Conservation (phyloP, 1,140 invertebrate species). For the Oncopodura yosiiana region DNA sequence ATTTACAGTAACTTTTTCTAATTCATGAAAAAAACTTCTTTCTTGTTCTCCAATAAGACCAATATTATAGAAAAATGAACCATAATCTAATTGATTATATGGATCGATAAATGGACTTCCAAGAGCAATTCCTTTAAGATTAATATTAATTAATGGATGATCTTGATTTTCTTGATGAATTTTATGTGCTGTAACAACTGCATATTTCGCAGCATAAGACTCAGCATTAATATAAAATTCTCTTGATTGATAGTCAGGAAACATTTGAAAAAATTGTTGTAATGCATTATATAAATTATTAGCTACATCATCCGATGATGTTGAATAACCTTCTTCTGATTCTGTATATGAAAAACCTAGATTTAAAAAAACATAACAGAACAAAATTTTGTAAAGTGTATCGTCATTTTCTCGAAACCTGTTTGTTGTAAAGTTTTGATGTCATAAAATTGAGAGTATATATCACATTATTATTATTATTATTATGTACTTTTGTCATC, state of each 20-base stretch:
- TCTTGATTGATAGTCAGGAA: slow-evolving; percentile 37
- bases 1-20: too few relatives aligned
- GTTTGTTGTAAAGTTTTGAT: too few relatives aligned
- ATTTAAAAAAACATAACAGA: background rate
- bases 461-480: too few relatives aligned
- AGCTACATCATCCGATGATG: slow-evolving; percentile 41
- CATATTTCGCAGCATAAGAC: slow-evolving; percentile 35
- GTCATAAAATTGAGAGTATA: too few relatives aligned
- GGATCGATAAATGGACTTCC: slow-evolving; percentile 46
- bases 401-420: too few relatives aligned
- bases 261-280: slow-evolving; percentile 41
- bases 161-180: slow-evolving; percentile 37
- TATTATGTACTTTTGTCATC: too few relatives aligned
- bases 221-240: slow-evolving; percentile 43
- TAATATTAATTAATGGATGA: background rate
- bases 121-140: slow-evolving; percentile 42
- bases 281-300: slow-evolving; percentile 42
- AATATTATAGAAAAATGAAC: slow-evolving; percentile 43
- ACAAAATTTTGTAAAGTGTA: too few relatives aligned
- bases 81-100: slow-evolving; percentile 42
- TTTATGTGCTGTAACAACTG: too few relatives aligned
- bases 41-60: slow-evolving; percentile 43
- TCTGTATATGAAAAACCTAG: slow-evolving; percentile 37
- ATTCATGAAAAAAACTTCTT: slow-evolving; percentile 38
- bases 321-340: slow-evolving; percentile 37